Conservation (phyloP, 1,140 invertebrate genomes). For the Trachymyrmex cornetzi region DNA sequence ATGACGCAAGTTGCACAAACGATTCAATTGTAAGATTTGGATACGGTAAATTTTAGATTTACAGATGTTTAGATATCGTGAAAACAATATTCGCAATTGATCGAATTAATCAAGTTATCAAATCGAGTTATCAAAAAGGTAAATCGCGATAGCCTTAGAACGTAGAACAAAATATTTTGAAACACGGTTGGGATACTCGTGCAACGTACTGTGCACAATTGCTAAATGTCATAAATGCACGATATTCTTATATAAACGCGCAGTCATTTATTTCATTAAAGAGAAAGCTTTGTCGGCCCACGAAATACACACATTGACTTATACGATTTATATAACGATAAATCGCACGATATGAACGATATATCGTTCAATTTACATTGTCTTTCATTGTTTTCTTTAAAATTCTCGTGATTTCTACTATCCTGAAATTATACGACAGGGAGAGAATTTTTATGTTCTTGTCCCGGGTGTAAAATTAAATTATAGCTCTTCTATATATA, state of each 20-base stretch:
- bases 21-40: not conserved
- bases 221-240: conserved; percentile 55
- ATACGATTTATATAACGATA: not conserved
- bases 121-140: not conserved
- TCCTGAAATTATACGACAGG: not conserved
- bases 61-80: not conserved
- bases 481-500: not conserved
- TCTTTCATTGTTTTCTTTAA: not conserved
- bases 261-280: conserved; percentile 52
- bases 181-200: not conserved
- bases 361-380: conserved; percentile 25
- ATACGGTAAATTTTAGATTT: conserved; percentile 9
- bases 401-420: not conserved
- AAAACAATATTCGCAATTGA: conserved; percentile 1
- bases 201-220: conserved; percentile 16
- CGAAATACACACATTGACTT: conserved; percentile 40
- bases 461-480: not conserved
- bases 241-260: conserved; percentile 53
- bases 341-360: not conserved
- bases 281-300: conserved; percentile 53
- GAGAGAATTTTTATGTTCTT: conserved; percentile 7
- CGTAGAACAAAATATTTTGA: conserved; percentile 23
- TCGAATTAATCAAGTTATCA: not conserved
- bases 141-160: not conserved
- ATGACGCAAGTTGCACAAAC: not conserved